Evolutionary conservation across 2,113 vertebrate species (phyloP).

Genomic region (Cyprinodon tularosa): DNA sequence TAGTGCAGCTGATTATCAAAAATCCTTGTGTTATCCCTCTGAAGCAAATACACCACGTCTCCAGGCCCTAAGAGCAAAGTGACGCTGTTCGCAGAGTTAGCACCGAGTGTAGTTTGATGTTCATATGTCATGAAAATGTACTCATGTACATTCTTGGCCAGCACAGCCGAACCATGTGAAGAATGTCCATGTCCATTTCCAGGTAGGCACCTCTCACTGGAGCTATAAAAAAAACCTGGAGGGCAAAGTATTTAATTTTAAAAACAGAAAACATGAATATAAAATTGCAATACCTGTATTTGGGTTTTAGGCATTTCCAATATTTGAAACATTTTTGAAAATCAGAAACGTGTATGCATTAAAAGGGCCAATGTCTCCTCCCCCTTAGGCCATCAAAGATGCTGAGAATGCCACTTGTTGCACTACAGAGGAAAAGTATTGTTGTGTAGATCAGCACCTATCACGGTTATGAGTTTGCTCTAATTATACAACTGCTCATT

Average conservation of each 20-base stretch:
- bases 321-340: conserved; percentile 26
- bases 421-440: conserved; percentile 22
- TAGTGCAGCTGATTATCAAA: not conserved
- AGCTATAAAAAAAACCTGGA: not conserved
- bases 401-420: conserved; percentile 51
- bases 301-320: conserved; percentile 50
- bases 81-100: not conserved
- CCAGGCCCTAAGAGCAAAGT: not conserved
- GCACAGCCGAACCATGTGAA: not conserved
- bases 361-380: conserved; percentile 4
- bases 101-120: not conserved
- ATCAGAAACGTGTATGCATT: not conserved
- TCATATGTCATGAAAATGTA: not conserved
- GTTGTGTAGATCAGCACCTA: not conserved
- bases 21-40: not conserved
- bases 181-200: not conserved
- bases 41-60: not conserved
- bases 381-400: not conserved
- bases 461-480: not conserved
- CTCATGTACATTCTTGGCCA: not conserved
- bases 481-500: not conserved
- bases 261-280: not conserved
- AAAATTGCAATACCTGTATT: conserved; percentile 28
- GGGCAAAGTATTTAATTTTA: not conserved
- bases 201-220: not conserved